Evolutionary conservation across 2,113 vertebrate genomes (phyloP).

Genomic region (Cochlearius cochlearius): DNA sequence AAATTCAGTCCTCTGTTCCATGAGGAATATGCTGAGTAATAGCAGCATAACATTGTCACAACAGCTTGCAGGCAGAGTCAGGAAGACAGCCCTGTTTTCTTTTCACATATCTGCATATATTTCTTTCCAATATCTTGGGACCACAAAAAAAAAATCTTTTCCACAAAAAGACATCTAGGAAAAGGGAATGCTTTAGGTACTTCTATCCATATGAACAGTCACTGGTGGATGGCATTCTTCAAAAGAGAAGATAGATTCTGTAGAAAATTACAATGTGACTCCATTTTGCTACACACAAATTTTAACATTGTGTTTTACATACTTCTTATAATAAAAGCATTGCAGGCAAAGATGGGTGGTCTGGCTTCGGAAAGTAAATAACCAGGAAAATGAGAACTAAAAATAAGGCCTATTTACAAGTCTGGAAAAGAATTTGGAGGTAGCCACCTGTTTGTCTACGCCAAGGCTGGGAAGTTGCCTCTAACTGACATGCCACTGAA

Average conservation of each 20-base stretch:
- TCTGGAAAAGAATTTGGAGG: background rate
- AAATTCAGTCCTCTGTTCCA: background rate
- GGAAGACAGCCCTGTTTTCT: background rate
- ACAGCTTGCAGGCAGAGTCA: background rate
- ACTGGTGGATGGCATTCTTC: background rate
- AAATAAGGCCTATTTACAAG: background rate
- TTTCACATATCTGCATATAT: background rate
- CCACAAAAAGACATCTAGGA: background rate
- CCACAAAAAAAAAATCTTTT: background rate
- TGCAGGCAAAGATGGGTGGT: background rate
- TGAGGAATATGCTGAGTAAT: conserved; percentile 23
- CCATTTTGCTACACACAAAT: background rate
- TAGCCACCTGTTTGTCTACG: background rate
- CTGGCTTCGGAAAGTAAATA: background rate
- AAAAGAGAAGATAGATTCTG: background rate
- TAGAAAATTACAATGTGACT: background rate
- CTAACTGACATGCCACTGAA: background rate
- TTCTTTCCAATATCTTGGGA: background rate
- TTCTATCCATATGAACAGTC: background rate
- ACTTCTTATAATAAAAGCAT: background rate
- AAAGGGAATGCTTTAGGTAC: background rate
- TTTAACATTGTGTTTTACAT: background rate
- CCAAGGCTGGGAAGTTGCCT: background rate
- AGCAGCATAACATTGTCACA: background rate
- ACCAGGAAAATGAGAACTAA: background rate